Evolutionary conservation across 2,888 invertebrate species (phyloP), one percentile per base, ranked within the genome.

Genomic region (Aelia acuminata): DNA sequence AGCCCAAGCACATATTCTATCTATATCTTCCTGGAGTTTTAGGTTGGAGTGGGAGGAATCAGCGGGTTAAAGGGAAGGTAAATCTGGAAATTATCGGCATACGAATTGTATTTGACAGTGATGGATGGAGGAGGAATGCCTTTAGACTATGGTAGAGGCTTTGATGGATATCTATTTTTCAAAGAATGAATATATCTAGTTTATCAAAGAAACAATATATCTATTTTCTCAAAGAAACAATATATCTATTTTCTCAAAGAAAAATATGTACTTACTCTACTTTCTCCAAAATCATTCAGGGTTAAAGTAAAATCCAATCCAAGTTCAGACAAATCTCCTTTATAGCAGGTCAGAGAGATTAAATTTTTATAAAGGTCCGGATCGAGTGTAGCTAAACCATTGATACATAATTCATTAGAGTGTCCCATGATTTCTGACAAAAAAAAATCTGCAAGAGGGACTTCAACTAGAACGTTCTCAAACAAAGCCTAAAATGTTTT

Each of bases 371-470:
- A 98, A 91, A 99, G 93, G 57, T 96, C 96, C 0, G 98, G 97
- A 94, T 99, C 99, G 4, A 99, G 93, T 0, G 98, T 98, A 13
- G 97, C 97, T 90, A 99, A 93, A 92, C 98, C 97, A 93, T 99
- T 98, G 84, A 98, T 96, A 91, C 97, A 97, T 0, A 97, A 95
- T 87, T 95, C 95, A 22, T 95, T 95, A 88, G 94, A 94, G 91
- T 96, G 96, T 0, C 97, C 96, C 49, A 98, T 94, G 84, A 97
- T 93, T 92, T 97, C 97, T 0, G 97, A 96, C 43, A 99, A 93
- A 93, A 99, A 99, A 93, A 99, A 99, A 91, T 97, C 97, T 3
- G 99, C 99, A 91, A 99, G 94, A 0, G 99, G 99, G 53, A 99
- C 92, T 92, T 99, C 99, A 10, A 98, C 97, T 89, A 99, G 93